A percentile compares a stretch with the other conserved stretches of the same genome.
Evolutionary conservation across 1,140 invertebrate species (phyloP).

Genomic region (Globodera ellingtonae): DNA sequence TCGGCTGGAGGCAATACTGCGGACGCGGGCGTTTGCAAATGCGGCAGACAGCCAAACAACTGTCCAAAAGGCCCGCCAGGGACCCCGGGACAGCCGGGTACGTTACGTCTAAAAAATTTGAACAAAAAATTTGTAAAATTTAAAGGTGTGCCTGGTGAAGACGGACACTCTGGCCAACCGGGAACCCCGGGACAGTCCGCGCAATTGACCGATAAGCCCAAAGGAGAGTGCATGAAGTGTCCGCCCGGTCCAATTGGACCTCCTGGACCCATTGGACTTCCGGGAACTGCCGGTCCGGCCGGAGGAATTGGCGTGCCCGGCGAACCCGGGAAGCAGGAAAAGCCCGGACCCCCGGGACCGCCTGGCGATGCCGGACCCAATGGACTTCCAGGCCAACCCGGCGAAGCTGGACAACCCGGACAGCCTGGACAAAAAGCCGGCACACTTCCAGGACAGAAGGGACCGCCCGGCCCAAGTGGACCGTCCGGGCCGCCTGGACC

Average conservation of each 20-base stretch:
- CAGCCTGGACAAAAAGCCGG: background rate
- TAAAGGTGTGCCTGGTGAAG: background rate
- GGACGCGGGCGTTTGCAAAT: conserved; percentile 10
- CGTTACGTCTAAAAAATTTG: background rate
- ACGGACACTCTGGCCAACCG: conserved; percentile 35
- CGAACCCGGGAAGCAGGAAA: conserved; percentile 21
- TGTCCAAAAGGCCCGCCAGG: conserved; percentile 39
- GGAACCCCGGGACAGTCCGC: conserved; percentile 15
- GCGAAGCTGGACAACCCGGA: conserved; percentile 27
- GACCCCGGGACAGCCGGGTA: conserved; percentile 31
- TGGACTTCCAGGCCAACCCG: conserved; percentile 26
- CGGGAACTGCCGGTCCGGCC: conserved; percentile 6
- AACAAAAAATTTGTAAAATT: background rate
- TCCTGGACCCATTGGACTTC: conserved; percentile 29
- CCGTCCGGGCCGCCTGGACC: conserved; percentile 16
- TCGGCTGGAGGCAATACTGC: background rate
- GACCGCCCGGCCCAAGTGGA: conserved; percentile 19
- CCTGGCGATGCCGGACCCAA: conserved; percentile 34
- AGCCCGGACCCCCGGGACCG: conserved; percentile 38
- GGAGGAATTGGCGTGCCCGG: conserved; percentile 32
- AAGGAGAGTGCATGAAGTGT: conserved; percentile 31
- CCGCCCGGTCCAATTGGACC: conserved; percentile 36
- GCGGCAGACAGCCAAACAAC: conserved; percentile 42
- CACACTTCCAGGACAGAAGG: conserved; percentile 32
- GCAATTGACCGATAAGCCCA: background rate